Evolutionary conservation across 2,113 vertebrate genomes (phyloP).

Genomic region (Rhadina sibilatrix): DNA sequence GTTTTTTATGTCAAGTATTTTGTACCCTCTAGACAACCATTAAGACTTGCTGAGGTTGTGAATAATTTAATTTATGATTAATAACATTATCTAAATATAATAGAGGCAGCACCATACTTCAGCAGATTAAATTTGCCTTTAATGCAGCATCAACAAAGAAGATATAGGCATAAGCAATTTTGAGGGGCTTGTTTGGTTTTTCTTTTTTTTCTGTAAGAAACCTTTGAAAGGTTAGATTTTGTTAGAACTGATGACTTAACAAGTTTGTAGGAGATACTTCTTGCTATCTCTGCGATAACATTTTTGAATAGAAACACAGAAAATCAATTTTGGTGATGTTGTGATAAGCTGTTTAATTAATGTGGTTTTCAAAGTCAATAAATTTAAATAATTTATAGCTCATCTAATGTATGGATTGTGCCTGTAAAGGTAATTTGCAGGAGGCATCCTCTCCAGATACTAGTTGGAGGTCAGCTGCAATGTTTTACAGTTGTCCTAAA

Average conservation of each 20-base stretch:
- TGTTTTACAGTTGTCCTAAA: background rate
- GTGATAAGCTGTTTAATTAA: constrained; percentile 59
- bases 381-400: constrained; percentile 54
- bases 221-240: constrained; percentile 60
- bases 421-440: background rate
- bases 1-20: constrained; percentile 43
- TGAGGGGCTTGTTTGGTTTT: background rate
- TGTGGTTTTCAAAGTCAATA: constrained; percentile 44
- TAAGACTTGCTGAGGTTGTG: constrained; percentile 39
- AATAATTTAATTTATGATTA: constrained; percentile 67
- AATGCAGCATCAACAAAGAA: constrained; percentile 47
- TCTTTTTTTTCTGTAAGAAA: background rate
- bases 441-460: background rate
- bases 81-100: constrained; percentile 45
- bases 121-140: constrained; percentile 53
- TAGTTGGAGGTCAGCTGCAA: constrained; percentile 19
- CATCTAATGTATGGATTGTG: background rate
- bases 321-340: constrained; percentile 58
- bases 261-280: constrained; percentile 33
- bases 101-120: constrained; percentile 11
- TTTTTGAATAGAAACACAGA: constrained; percentile 23
- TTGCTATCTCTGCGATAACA: background rate
- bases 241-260: constrained; percentile 61
- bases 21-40: background rate
- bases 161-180: constrained; percentile 48